Evolutionary conservation across 2,113 vertebrate genomes (phyloP).

Genomic region (Psettodes erumei): DNA sequence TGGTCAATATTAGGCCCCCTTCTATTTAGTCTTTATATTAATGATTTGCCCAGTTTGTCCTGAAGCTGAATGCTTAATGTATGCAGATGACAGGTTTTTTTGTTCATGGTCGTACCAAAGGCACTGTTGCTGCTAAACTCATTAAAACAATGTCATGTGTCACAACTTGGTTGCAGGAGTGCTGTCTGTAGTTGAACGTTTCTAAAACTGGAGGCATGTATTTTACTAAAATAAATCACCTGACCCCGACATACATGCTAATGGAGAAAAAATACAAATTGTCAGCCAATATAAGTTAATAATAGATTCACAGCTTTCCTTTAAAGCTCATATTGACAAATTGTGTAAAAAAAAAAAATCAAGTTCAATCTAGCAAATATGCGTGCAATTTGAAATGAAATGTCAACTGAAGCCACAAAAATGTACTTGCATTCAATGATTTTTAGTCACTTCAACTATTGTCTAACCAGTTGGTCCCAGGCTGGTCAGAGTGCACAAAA

Average conservation of each 20-base stretch:
- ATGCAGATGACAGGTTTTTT: neutral
- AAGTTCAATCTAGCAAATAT: neutral
- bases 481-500: neutral
- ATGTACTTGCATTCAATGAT: neutral
- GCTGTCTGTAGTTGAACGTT: neutral
- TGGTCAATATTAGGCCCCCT: too few species aligned
- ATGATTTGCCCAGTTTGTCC: neutral
- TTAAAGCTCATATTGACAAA: neutral
- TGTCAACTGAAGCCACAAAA: neutral
- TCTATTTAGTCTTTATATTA: neutral
- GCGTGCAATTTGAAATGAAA: neutral
- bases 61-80: neutral
- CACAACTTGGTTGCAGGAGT: constrained; percentile 1
- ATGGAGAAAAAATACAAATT: neutral
- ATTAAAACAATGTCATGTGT: constrained; percentile 6
- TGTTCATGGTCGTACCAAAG: neutral
- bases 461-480: too few species aligned
- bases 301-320: neutral
- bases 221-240: neutral
- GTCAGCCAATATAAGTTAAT: neutral
- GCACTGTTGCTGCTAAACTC: neutral
- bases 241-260: neutral
- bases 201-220: neutral
- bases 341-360: neutral
- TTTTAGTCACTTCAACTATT: neutral